phyloP scores from a whole-genome alignment of 2,888 invertebrate genomes.

The Drosophila buzzatii region DNA sequence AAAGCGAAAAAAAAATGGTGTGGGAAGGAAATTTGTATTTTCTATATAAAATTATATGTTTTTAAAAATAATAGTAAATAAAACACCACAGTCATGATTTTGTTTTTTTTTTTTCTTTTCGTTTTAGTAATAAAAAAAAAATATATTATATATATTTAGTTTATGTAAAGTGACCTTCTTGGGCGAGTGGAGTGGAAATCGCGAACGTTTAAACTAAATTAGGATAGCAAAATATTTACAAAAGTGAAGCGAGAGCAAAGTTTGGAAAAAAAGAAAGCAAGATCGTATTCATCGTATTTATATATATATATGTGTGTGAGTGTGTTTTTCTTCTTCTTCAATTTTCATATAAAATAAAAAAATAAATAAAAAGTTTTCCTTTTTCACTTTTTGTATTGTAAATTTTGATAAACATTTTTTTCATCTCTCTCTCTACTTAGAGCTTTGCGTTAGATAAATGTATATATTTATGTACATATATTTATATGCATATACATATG shows the following conservation, averaged over 20 bases:
- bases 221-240: constrained; percentile 69
- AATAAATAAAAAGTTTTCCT: constrained; percentile 59
- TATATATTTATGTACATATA: constrained; percentile 1
- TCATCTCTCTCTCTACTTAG: constrained; percentile 13
- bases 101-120: constrained; percentile 33
- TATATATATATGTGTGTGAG: constrained; percentile 3
- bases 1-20: constrained; percentile 6
- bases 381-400: constrained; percentile 31
- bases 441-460: constrained; percentile 31
- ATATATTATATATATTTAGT: constrained; percentile 28
- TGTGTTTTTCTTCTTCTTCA: constrained; percentile 27
- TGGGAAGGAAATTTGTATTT: constrained; percentile 29
- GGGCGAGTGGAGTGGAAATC: constrained; percentile 29
- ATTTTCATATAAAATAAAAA: constrained; percentile 51
- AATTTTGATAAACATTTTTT: constrained; percentile 51
- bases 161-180: constrained; percentile 14
- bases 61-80: constrained; percentile 79
- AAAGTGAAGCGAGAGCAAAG: constrained; percentile 47
- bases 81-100: constrained; percentile 83
- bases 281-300: constrained; percentile 10
- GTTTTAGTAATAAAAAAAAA: constrained; percentile 36
- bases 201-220: constrained; percentile 28
- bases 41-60: constrained; percentile 47
- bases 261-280: constrained; percentile 9
- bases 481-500: neutral